A percentile compares a stretch with the other conserved stretches of the same genome.
phyloP scores from a whole-genome alignment of 2,888 invertebrate genomes.

The Bruchidius siliquastri region DNA sequence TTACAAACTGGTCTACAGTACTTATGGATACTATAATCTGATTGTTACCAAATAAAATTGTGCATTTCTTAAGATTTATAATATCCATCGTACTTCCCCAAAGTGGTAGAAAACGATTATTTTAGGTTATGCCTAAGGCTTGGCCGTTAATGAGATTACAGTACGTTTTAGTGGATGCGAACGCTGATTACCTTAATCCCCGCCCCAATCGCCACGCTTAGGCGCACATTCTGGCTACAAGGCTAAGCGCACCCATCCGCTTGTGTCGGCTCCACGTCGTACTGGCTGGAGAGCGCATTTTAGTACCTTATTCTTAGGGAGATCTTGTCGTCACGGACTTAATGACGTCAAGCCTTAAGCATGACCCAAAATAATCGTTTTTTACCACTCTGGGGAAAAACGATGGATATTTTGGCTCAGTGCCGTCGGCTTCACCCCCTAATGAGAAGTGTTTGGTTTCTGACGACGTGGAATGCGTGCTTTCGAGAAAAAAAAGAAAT shows the following conservation, averaged over 20 bases:
- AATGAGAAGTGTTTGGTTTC: conserved; percentile 15
- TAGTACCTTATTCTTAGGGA: too few species aligned
- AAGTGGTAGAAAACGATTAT: conserved; percentile 7
- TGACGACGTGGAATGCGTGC: conserved; percentile 15
- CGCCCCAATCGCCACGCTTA: too few species aligned
- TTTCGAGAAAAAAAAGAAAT: not conserved
- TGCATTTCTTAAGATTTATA: too few species aligned
- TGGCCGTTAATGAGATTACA: conserved; percentile 6
- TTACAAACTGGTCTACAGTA: too few species aligned
- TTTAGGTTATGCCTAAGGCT: conserved; percentile 12
- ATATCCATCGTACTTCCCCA: conserved; percentile 9
- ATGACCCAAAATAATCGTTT: conserved; percentile 7
- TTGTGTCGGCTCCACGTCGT: too few species aligned
- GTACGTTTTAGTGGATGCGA: not conserved
- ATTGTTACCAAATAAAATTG: too few species aligned
- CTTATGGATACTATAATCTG: too few species aligned
- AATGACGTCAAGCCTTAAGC: conserved; percentile 13
- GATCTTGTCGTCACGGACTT: conserved; percentile 4
- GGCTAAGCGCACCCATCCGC: too few species aligned
- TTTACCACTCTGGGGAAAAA: conserved; percentile 10
- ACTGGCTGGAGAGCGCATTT: too few species aligned
- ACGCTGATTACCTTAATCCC: too few species aligned
- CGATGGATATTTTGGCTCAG: conserved; percentile 7
- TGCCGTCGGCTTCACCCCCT: conserved; percentile 14
- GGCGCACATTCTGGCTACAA: too few species aligned